Evolutionary conservation across 2,797 vertebrate species (phyloP).

Genomic region (Hipposideros larvatus): DNA sequence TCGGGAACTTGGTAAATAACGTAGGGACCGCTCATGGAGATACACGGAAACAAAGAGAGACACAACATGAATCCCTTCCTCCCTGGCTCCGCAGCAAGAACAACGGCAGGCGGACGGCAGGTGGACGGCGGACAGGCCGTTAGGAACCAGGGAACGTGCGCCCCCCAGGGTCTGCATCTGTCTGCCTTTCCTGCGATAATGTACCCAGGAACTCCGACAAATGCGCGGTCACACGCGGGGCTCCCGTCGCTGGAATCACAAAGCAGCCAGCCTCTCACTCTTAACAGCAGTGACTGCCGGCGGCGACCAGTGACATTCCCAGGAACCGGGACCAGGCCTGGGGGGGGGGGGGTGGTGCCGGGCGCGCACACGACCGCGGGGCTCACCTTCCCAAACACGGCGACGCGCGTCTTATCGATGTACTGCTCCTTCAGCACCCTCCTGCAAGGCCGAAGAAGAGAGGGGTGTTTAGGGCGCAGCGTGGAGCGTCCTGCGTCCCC

Average conservation of each 20-base stretch:
- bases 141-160: neutral
- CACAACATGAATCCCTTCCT: too few relatives aligned
- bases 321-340: neutral
- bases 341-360: neutral
- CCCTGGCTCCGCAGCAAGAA: neutral
- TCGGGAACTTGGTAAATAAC: too few relatives aligned
- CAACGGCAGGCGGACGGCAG: too few relatives aligned
- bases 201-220: neutral
- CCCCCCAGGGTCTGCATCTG: neutral
- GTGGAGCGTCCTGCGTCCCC: rapidly evolving
- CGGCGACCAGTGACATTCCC: neutral
- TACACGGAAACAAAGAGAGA: neutral
- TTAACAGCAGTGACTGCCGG: neutral
- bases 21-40: rapidly evolving
- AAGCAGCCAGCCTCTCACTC: neutral
- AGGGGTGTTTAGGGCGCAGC: rapidly evolving
- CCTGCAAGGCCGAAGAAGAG: slow-evolving; percentile 76
- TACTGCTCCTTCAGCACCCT: slow-evolving; percentile 92
- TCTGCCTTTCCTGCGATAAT: neutral
- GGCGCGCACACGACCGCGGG: rapidly evolving
- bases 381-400: slow-evolving; percentile 96
- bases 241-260: neutral
- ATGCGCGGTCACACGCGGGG: slow-evolving; percentile 1
- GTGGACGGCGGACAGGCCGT: neutral
- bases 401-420: slow-evolving; percentile 94